Conservation (phyloP, 2,888 invertebrate species). For the Cataglyphis altisquamis region DNA sequence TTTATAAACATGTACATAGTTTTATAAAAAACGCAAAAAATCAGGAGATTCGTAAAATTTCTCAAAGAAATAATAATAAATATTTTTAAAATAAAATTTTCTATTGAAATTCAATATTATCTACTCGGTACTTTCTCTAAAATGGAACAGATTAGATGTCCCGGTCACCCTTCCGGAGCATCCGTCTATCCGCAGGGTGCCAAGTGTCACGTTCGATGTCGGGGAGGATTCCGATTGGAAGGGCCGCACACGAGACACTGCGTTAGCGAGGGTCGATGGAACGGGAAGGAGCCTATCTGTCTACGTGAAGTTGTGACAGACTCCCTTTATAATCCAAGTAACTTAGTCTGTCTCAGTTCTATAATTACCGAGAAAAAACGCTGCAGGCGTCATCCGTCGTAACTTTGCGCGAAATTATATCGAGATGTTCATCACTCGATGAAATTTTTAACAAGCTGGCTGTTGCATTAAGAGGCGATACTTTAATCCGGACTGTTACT, state of each 20-base stretch:
- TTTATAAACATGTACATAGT: not conserved
- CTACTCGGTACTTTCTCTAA: not conserved
- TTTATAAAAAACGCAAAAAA: too few relatives aligned
- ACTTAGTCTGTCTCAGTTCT: constrained; percentile 1
- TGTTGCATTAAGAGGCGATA: not conserved
- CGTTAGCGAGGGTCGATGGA: constrained; percentile 87
- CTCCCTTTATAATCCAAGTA: constrained; percentile 67
- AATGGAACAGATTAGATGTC: constrained; percentile 81
- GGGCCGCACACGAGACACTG: constrained; percentile 88
- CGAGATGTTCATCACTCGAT: constrained; percentile 31
- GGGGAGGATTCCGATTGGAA: constrained; percentile 87
- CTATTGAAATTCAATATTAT: not conserved
- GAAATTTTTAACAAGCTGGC: constrained; percentile 46
- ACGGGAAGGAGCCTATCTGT: constrained; percentile 87
- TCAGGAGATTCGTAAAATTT: too few relatives aligned
- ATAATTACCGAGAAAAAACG: not conserved
- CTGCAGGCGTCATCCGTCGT: constrained; percentile 10
- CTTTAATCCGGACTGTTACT: not conserved
- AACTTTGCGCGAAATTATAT: constrained; percentile 17
- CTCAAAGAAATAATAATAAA: too few relatives aligned
- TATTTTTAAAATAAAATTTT: not conserved
- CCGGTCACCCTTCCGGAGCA: constrained; percentile 81
- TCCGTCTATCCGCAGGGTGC: constrained; percentile 84
- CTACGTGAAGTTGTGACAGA: constrained; percentile 85
- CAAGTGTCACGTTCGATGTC: constrained; percentile 87